phyloP scores from a whole-genome alignment of 1,140 invertebrate genomes.

The Hypsibius dujardini region DNA sequence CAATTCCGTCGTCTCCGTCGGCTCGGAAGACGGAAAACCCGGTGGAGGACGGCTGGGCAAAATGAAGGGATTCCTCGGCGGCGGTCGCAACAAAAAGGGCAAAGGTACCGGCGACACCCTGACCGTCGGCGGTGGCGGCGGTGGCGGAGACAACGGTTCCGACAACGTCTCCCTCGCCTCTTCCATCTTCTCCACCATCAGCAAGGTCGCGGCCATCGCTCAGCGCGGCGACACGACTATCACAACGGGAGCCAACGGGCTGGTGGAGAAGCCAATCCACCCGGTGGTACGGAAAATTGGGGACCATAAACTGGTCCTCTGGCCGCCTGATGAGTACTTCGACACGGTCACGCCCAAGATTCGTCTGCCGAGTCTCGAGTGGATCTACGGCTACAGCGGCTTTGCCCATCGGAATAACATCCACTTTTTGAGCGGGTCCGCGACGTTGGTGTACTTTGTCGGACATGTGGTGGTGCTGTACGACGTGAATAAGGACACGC shows the following conservation, averaged over 20 bases:
- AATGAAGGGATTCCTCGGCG: too few species aligned
- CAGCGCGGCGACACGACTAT: not conserved
- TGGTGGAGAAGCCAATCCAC: not conserved
- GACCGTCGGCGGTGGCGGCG: not conserved
- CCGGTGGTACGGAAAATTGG: conserved; percentile 12
- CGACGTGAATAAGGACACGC: not conserved
- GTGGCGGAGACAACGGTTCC: not conserved
- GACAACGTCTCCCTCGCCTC: conserved; percentile 4
- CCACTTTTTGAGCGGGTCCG: not conserved
- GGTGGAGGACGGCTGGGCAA: too few species aligned
- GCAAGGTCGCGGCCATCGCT: not conserved
- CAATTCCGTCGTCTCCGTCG: too few species aligned
- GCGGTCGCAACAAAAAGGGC: not conserved
- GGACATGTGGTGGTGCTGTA: not conserved
- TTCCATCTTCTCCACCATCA: not conserved
- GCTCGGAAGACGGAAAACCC: too few species aligned
- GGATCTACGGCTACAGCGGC: conserved; percentile 12
- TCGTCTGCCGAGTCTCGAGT: not conserved
- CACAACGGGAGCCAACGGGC: not conserved
- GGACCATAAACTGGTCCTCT: not conserved
- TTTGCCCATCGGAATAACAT: conserved; percentile 1
- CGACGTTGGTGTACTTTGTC: not conserved
- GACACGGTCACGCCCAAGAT: conserved; percentile 6
- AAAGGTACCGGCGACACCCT: not conserved
- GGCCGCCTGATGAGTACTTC: conserved; percentile 16